These are phyloP conservation scores for Parauchenoglanis punctatus DNA, from an alignment of 2,797 vertebrate species.

Conservation along the genomic window DNA sequence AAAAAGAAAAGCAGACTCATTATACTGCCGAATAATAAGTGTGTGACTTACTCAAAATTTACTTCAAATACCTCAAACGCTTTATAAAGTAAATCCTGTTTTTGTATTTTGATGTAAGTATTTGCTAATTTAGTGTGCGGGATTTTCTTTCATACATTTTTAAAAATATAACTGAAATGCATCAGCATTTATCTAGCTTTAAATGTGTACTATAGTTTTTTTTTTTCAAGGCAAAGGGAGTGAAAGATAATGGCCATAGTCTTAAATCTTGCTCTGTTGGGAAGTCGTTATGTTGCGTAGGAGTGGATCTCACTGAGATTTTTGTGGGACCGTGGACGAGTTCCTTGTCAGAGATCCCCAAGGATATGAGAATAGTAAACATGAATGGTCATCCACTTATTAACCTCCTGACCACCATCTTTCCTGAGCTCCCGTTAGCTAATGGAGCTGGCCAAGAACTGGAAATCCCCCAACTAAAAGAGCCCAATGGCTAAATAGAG, in stretches of 20 bases:
- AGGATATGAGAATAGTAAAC: constrained; percentile 48
- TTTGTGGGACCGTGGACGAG: constrained; percentile 33
- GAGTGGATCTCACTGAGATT: constrained; percentile 25
- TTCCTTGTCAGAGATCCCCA: constrained; percentile 30
- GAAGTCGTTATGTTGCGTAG: constrained; percentile 36
- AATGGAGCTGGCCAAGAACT: constrained; percentile 36
- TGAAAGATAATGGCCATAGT: neutral
- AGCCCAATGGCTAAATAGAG: constrained; percentile 31
- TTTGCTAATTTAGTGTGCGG: neutral
- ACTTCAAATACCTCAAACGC: neutral
- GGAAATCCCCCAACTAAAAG: constrained; percentile 51
- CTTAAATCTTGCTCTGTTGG: constrained; percentile 39
- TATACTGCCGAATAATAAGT: neutral
- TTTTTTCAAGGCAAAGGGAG: constrained; percentile 50
- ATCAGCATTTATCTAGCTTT: constrained; percentile 27
- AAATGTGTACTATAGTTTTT: constrained; percentile 2
- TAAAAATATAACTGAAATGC: neutral
- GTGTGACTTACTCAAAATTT: neutral
- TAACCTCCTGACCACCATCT: constrained; percentile 50
- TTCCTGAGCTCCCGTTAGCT: constrained; percentile 43
- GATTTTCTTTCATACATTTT: neutral
- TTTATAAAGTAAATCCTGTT: neutral
- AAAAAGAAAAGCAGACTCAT: neutral
- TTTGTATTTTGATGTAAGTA: neutral
- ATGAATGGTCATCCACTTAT: constrained; percentile 48